Evolutionary conservation across 2,888 invertebrate genomes (phyloP), one percentile per base, ranked within the genome.

Genomic region (Drosophila glabriapex): DNA sequence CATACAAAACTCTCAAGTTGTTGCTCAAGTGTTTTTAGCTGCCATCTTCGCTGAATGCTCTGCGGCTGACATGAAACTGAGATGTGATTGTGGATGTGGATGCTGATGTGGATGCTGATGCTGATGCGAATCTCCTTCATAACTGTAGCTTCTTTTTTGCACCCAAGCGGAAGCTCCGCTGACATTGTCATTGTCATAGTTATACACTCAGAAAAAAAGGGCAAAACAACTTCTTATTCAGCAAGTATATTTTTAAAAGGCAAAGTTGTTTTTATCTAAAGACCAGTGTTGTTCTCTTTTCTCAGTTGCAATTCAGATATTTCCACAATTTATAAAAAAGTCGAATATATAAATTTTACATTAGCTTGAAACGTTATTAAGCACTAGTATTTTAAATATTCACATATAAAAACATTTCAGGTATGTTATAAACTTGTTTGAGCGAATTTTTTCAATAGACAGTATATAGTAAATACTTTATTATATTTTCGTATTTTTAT

Each of bases 1-100:
- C 53, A 43, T 50, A 16, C 46, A 46, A 31, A 41, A 29, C 25
- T 52, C 76, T 85, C 83, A 85, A 90, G 88, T 85, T 46, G 89
- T 65, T 69, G 69, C 76, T 88, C 90, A 85, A 85, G 90, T 85
- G 88, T 73, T 84, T 82, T 82, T 80, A 70, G 82, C 72, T 73
- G 69, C 37, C 81, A 73, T 81, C 76, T 67, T 76, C 55, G 37
- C 33, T 61, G 65, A 52, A 64, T 14, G 68, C 77, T 58, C 78
- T 68, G 74, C 65, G 68, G 55, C 68, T 72, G 71, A 61, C 68
- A 50, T 71, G 60, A 60, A 35, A 41, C n/a, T 37, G 67, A 73
- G 65, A 60, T 60, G 60, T n/a, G n/a, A n/a, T n/a, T n/a, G n/a
- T 71, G 64, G 76, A 79, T 70, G 49, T 10, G 3, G 46, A 46